phyloP scores from a whole-genome alignment of 2,888 invertebrate genomes.

The Aporophyla lueneburgensis region DNA sequence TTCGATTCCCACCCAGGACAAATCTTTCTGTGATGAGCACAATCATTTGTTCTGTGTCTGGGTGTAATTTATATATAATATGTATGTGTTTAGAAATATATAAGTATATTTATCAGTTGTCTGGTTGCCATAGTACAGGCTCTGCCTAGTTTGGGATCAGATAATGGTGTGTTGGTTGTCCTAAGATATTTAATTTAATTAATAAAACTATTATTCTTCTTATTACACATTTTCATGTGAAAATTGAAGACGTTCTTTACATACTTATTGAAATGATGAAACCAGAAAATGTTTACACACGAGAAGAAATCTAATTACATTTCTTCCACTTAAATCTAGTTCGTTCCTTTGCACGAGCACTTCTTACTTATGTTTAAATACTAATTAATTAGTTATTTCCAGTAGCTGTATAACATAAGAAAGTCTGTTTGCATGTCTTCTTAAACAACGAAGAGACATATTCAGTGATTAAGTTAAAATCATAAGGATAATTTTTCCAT shows the following conservation, averaged over 20 bases:
- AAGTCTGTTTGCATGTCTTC: neutral
- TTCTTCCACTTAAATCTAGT: neutral
- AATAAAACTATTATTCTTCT: neutral
- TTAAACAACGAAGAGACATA: neutral
- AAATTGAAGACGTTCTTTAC: neutral
- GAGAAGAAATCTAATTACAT: conserved; percentile 6
- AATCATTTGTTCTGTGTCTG: too few species aligned
- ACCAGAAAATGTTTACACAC: neutral
- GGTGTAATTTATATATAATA: too few species aligned
- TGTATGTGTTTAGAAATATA: too few species aligned
- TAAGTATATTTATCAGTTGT: too few species aligned
- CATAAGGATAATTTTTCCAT: neutral
- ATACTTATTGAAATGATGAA: neutral
- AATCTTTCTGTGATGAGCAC: too few species aligned
- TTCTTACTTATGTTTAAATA: neutral
- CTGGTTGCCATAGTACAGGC: too few species aligned
- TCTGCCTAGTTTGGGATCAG: too few species aligned
- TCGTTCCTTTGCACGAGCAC: neutral
- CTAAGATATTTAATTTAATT: too few species aligned
- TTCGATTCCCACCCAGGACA: too few species aligned
- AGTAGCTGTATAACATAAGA: neutral
- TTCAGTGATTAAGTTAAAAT: neutral
- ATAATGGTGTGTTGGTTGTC: too few species aligned
- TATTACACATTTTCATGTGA: neutral
- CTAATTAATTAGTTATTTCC: neutral